Percentiles rank a stretch among this genome's conserved stretches.
Conservation (phyloP, 2,113 vertebrate species). For the Nipponia nippon region DNA sequence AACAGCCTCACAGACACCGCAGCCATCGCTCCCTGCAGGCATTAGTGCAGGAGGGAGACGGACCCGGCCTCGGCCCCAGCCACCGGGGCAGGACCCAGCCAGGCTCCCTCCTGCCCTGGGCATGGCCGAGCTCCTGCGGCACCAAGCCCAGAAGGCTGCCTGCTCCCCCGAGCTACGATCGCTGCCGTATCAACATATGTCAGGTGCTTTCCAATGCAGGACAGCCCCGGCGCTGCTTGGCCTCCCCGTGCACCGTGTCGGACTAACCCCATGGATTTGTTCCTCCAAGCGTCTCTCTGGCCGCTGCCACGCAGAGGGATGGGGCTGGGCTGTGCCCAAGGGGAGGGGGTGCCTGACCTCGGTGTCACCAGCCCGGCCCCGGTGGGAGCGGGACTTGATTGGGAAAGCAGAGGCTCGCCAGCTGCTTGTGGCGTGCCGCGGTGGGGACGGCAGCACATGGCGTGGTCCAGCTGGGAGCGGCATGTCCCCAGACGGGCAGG, state of each 20-base stretch:
- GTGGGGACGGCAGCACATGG: rapidly evolving
- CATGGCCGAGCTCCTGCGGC: rapidly evolving
- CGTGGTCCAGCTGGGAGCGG: neutral
- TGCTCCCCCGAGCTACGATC: neutral
- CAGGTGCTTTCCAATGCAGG: neutral
- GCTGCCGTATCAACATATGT: neutral
- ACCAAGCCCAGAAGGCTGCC: neutral
- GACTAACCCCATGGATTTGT: rapidly evolving
- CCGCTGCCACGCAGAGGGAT: neutral
- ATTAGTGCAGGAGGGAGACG: rapidly evolving
- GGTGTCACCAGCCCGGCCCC: rapidly evolving
- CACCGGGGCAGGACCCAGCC: neutral
- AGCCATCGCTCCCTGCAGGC: rapidly evolving
- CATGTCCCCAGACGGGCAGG: neutral
- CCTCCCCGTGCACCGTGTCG: rapidly evolving
- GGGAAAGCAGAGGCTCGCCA: neutral
- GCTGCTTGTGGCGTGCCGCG: neutral
- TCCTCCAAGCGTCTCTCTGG: neutral
- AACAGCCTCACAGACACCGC: neutral
- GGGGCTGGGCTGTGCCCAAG: neutral
- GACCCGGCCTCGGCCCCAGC: no score
- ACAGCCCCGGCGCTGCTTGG: neutral
- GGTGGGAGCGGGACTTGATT: rapidly evolving
- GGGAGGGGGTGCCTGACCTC: neutral
- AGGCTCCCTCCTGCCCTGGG: neutral